A percentile compares a stretch with the other conserved stretches of the same genome.
phyloP scores from a whole-genome alignment of 2,797 vertebrate species.

The Vultur gryphus region DNA sequence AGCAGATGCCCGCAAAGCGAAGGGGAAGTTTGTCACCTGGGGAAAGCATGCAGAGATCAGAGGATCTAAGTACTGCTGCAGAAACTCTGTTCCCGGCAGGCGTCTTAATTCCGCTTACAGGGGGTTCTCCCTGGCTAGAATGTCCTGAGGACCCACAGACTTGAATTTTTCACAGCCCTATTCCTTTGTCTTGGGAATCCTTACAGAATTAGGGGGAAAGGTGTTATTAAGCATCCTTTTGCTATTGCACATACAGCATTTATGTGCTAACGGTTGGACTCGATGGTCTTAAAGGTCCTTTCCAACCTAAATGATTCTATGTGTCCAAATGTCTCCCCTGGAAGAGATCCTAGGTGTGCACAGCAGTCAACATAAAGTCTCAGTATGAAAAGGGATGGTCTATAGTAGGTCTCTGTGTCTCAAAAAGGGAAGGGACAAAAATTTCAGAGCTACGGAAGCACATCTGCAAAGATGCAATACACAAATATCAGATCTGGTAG shows the following conservation, averaged over 20 bases:
- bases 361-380: not conserved
- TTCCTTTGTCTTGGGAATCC: not conserved
- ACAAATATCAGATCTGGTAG: not conserved
- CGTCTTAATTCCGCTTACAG: not conserved
- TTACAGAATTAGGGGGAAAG: not conserved
- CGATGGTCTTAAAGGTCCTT: not conserved
- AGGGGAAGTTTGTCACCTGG: slow-evolving; percentile 39
- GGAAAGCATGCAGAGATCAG: slow-evolving; percentile 43
- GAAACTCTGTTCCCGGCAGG: not conserved
- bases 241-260: not conserved
- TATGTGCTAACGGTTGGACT: not conserved
- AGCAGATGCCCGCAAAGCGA: not conserved
- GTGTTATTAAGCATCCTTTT: not conserved
- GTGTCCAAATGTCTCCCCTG: not conserved
- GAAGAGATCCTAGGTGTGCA: not conserved
- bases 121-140: not conserved
- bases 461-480: not conserved
- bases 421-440: not conserved
- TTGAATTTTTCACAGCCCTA: not conserved
- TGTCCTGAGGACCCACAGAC: not conserved
- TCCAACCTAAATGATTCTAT: not conserved
- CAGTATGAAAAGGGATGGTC: not conserved
- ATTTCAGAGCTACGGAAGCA: not conserved
- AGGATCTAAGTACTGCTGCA: not conserved
- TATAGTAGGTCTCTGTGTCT: not conserved